These are phyloP conservation scores for Platorchestia sp. DNA, from an alignment of 1,140 invertebrate genomes.

Conservation along the genomic window DNA sequence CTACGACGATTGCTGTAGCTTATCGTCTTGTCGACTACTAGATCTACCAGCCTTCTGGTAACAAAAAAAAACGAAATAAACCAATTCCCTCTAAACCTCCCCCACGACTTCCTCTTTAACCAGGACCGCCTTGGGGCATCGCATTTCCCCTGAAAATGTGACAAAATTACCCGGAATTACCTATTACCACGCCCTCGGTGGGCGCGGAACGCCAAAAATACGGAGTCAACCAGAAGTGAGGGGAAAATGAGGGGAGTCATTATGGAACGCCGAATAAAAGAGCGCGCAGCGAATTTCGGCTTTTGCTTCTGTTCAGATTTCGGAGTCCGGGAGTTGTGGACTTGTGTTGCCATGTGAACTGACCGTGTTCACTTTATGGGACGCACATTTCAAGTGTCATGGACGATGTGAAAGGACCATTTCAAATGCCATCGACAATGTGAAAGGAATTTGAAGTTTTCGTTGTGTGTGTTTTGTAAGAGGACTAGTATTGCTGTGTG, in stretches of 20 bases:
- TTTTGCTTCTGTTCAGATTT: neutral
- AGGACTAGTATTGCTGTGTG: too few relatives aligned
- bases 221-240: neutral
- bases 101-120: slow-evolving; percentile 14
- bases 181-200: slow-evolving; percentile 4
- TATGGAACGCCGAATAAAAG: neutral
- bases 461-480: too few relatives aligned
- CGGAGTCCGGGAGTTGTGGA: neutral
- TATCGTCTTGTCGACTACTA: neutral
- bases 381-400: too few relatives aligned
- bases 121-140: neutral
- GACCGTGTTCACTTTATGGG: too few relatives aligned
- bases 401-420: too few relatives aligned
- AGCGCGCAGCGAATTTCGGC: neutral
- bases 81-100: neutral
- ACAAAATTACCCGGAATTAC: slow-evolving; percentile 39
- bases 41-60: neutral
- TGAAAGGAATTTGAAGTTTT: too few relatives aligned
- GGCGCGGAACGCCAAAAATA: neutral
- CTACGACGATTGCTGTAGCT: neutral
- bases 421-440: too few relatives aligned
- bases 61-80: neutral
- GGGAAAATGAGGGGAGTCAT: neutral
- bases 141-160: slow-evolving; percentile 41
- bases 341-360: too few relatives aligned